phyloP scores from a whole-genome alignment of 2,888 invertebrate genomes.

The Dione juno region DNA sequence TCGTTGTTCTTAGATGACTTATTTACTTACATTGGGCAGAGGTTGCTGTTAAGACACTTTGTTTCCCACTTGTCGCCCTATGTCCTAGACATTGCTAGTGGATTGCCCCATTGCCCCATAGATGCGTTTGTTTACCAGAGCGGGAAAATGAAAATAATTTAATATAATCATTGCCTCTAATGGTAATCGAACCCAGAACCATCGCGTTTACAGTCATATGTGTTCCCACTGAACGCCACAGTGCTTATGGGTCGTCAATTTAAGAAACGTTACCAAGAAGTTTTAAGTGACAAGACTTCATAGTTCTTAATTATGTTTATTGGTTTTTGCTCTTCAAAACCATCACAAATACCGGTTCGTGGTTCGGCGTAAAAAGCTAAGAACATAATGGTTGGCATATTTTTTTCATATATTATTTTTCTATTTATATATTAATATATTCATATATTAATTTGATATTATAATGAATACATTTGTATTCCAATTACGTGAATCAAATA shows the following conservation, averaged over 20 bases:
- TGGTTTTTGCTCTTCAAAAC: background rate
- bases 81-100: too few species aligned
- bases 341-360: background rate
- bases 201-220: too few species aligned
- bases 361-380: constrained; percentile 10
- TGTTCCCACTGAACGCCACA: background rate
- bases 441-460: too few species aligned
- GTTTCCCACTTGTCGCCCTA: background rate
- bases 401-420: background rate
- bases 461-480: background rate
- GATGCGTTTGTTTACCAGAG: background rate
- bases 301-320: background rate
- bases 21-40: background rate
- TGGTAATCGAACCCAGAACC: too few species aligned
- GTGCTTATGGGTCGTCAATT: background rate
- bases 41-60: background rate
- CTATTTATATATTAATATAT: too few species aligned
- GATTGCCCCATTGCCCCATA: background rate
- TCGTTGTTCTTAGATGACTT: background rate
- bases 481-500: background rate
- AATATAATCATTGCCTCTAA: too few species aligned
- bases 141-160: too few species aligned
- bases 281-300: constrained; percentile 1
- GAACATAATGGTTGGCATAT: background rate
- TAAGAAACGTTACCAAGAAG: background rate